These are phyloP conservation scores for Nemotelus pantherinus DNA, from an alignment of 2,888 invertebrate genomes.

Conservation along the genomic window DNA sequence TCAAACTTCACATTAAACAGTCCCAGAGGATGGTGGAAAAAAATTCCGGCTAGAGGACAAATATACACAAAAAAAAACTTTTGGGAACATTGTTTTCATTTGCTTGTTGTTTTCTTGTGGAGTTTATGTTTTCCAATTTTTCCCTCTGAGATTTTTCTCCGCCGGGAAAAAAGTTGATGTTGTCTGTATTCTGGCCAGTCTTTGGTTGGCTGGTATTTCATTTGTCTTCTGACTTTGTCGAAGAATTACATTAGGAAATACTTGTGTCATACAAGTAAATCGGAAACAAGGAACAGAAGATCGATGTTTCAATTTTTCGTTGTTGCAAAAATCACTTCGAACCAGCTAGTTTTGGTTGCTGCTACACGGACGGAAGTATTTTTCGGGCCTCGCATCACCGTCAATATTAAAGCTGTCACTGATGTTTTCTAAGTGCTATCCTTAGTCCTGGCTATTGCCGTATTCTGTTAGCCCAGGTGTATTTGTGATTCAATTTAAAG, in stretches of 20 bases:
- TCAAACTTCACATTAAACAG: constrained; percentile 34
- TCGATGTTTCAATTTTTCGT: constrained; percentile 35
- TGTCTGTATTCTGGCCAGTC: no score
- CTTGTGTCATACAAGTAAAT: constrained; percentile 9
- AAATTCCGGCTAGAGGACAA: constrained; percentile 16
- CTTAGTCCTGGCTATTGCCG: not conserved
- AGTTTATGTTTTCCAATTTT: constrained; percentile 25
- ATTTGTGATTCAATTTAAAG: constrained; percentile 40
- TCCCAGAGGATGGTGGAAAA: constrained; percentile 20
- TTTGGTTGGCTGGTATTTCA: no score
- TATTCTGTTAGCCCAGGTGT: constrained; percentile 22
- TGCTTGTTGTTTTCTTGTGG: constrained; percentile 28
- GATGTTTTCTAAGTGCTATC: not conserved
- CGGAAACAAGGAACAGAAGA: not conserved
- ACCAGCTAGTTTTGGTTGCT: not conserved
- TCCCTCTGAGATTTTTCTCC: not conserved
- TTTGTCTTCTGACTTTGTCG: no score
- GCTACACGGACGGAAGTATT: not conserved
- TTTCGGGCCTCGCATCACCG: not conserved
- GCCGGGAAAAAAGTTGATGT: no score
- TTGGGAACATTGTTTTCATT: constrained; percentile 37
- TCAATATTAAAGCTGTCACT: not conserved
- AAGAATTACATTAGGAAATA: not conserved
- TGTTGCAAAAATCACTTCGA: not conserved
- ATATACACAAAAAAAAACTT: constrained; percentile 10